phyloP scores from a whole-genome alignment of 2,888 invertebrate species.

The Campaea margaritaria region DNA sequence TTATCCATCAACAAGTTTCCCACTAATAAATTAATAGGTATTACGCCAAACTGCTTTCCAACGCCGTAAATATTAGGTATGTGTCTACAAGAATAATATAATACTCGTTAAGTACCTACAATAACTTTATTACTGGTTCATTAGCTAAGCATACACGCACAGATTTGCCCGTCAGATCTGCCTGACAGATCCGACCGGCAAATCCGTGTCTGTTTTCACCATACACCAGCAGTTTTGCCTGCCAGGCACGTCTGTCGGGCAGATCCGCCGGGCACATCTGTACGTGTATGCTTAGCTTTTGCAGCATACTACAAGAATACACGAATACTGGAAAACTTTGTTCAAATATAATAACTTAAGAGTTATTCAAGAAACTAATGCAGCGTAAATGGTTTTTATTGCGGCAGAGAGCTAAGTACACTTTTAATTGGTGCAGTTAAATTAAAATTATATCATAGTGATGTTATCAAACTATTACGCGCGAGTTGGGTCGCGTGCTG shows the following conservation, averaged over 20 bases:
- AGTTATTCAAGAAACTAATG: not conserved
- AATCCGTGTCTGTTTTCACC: too few species aligned
- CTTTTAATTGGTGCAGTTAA: not conserved
- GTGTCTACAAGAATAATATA: slow-evolving; percentile 7
- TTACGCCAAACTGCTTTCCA: slow-evolving; percentile 23
- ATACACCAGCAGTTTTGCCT: too few species aligned
- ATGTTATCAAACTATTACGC: too few species aligned
- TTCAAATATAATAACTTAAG: not conserved
- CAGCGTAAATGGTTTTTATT: not conserved
- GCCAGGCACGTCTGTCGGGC: too few species aligned
- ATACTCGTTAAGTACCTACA: slow-evolving; percentile 5
- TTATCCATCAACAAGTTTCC: slow-evolving; percentile 13
- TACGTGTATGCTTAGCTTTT: too few species aligned
- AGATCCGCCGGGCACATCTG: too few species aligned
- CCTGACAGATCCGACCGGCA: too few species aligned
- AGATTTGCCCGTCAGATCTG: too few species aligned
- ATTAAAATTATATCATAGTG: not conserved
- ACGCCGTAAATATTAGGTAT: slow-evolving; percentile 5
- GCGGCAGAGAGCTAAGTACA: not conserved
- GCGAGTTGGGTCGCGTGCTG: not conserved
- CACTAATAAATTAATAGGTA: slow-evolving; percentile 18
- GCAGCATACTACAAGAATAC: not conserved
- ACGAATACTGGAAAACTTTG: not conserved
- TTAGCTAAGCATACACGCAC: too few species aligned
- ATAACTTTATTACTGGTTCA: not conserved